Base-by-base conservation (phyloP, 2,113 vertebrate genomes). In the Tiliqua scincoides region DNA sequence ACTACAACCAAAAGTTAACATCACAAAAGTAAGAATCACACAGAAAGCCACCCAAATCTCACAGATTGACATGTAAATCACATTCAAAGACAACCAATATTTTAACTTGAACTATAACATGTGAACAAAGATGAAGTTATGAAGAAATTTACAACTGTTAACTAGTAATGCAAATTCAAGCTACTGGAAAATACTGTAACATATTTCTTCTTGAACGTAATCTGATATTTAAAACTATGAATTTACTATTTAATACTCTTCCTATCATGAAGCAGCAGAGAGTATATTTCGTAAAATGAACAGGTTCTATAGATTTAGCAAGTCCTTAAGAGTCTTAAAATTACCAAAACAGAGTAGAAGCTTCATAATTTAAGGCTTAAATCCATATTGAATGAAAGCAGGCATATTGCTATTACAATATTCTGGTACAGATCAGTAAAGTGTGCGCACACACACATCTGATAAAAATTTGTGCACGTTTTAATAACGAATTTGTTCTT, bases 181-280 rank as follows among this genome's bases (percentile, higher is more conserved):
- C 61, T 14, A 14, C 85, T 3, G 6, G 86, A 91, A 68, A 71
- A 30, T n/a, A 70, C 32, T n/a, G 12, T 68, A 71, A 37, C 70
- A n/a, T 76, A 40, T 40, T 84, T 75, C 30, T 74, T 59, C 84
- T 86, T 30, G 32, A 93, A 92, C n/a, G 87, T 40, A 84, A 89
- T 78, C n/a, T 84, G 85, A 85, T 78, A 59, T 35, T 68, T 14
- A 89, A 88, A 88, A 74, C 23, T 43, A 88, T 74, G 8, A 7
- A 67, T 3, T n/a, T 30, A 67, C n/a, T 7, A 67, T 67, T 67
- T 30, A 67, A 67, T 8, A 25, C 65, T 11, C 27, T n/a, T 67
- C 30, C 67, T 35, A 32, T 32, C 32, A 71, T 1, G 32, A 35
- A 71, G 32, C 32, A 35, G 35, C 32, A 71, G 32, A 71, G 32